Evolutionary conservation across 2,797 vertebrate species (phyloP).

Genomic region (Pyrocephalus nanus): DNA sequence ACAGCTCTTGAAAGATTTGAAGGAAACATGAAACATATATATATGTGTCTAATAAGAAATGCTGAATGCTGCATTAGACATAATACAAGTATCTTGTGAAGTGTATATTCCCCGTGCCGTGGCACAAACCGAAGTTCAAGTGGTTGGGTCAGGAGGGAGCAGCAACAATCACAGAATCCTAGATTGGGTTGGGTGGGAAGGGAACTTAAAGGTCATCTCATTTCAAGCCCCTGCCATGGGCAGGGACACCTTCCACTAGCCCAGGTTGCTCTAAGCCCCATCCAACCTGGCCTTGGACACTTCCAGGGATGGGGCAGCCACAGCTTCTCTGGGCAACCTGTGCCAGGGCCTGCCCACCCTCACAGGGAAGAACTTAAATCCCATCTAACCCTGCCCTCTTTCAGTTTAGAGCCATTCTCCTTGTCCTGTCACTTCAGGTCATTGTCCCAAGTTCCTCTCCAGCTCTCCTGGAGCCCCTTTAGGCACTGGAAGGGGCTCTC

Average conservation of each 20-base stretch:
- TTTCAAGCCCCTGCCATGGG: neutral
- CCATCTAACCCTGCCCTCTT: neutral
- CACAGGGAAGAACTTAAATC: neutral
- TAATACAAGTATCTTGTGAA: neutral
- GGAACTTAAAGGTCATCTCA: neutral
- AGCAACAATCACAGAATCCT: neutral
- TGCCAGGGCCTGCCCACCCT: accelerated
- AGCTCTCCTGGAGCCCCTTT: neutral
- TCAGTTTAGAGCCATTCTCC: neutral
- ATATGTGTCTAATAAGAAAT: neutral
- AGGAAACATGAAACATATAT: neutral
- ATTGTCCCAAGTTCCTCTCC: neutral
- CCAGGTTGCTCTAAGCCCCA: neutral
- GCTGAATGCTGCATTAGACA: neutral
- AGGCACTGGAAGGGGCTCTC: neutral
- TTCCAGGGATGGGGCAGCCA: neutral
- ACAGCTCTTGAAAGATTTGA: neutral
- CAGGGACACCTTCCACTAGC: neutral
- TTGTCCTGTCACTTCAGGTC: accelerated
- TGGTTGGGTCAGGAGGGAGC: neutral
- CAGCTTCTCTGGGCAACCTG: neutral
- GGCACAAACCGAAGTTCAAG: neutral
- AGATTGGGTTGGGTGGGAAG: neutral
- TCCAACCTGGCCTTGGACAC: neutral
- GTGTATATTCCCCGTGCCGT: accelerated